Percentiles rank a stretch among this genome's conserved stretches.
Conservation (phyloP, 2,113 vertebrate genomes). For the Triplophysa siluroides region DNA sequence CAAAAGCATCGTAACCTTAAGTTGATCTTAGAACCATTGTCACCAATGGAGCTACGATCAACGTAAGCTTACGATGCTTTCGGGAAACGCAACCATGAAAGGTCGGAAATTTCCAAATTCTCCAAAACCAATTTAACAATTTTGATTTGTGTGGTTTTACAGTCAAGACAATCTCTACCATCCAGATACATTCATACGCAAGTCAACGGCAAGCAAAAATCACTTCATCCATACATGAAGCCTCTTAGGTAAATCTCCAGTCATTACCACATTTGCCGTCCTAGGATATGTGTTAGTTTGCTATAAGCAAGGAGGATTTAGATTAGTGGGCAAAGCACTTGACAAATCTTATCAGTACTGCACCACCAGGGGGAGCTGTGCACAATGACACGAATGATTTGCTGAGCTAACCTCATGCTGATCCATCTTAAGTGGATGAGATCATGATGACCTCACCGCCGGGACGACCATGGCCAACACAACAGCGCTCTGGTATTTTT, state of each 20-base stretch:
- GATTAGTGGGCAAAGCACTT: constrained; percentile 19
- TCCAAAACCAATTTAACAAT: too few species aligned
- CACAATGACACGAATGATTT: neutral
- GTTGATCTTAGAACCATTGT: too few species aligned
- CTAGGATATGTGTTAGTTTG: constrained; percentile 32
- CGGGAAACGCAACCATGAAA: too few species aligned
- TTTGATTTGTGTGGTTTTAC: neutral
- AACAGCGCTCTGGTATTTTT: constrained; percentile 16
- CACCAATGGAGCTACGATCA: too few species aligned
- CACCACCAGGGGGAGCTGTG: constrained; percentile 16
- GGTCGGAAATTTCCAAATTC: too few species aligned
- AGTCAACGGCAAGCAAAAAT: neutral
- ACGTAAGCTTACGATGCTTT: too few species aligned
- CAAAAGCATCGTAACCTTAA: too few species aligned
- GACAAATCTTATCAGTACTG: constrained; percentile 21
- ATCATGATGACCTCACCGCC: constrained; percentile 22
- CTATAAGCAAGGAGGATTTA: constrained; percentile 19
- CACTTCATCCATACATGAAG: constrained; percentile 18
- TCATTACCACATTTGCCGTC: constrained; percentile 24
- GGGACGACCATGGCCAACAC: constrained; percentile 37
- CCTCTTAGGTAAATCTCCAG: constrained; percentile 21
- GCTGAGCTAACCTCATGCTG: neutral
- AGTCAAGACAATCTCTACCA: neutral
- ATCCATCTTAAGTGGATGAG: constrained; percentile 50
- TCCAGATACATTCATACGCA: neutral